Evolutionary conservation across 2,113 vertebrate species (phyloP).

Genomic region (Phocoena sinus): DNA sequence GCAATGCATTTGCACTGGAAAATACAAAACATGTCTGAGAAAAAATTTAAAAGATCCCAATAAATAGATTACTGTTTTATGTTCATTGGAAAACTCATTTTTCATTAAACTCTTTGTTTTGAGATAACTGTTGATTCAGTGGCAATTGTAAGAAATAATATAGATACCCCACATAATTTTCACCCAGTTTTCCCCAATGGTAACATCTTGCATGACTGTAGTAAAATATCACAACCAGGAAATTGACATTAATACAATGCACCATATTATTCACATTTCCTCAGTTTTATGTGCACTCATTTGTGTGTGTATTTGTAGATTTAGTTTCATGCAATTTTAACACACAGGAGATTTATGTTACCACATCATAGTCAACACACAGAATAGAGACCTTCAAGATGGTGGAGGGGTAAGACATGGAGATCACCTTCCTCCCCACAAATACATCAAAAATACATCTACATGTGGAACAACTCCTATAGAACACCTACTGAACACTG

Average conservation of each 20-base stretch:
- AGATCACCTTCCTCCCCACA: no score
- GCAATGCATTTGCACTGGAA: no score
- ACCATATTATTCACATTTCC: neutral
- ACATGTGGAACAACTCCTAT: no score
- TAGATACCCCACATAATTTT: neutral
- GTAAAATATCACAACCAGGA: neutral
- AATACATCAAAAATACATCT: no score
- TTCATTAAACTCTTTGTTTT: neutral
- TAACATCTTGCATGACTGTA: neutral
- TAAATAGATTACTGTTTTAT: neutral
- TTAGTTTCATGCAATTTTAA: neutral
- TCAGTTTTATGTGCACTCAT: neutral
- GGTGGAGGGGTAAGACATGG: no score
- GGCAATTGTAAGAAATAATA: neutral
- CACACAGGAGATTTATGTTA: neutral
- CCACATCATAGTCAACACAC: neutral
- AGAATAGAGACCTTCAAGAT: neutral
- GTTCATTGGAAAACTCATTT: neutral
- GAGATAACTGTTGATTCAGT: neutral
- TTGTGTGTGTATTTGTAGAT: neutral
- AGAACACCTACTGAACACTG: no score
- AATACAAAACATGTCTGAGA: no score
- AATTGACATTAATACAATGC: neutral
- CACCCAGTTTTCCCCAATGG: neutral
- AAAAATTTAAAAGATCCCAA: neutral